A percentile compares a stretch with the other conserved stretches of the same genome.
These are phyloP conservation scores for Chlamydotis undulata DNA, from an alignment of 2,113 vertebrate genomes.

Conservation along the genomic window DNA sequence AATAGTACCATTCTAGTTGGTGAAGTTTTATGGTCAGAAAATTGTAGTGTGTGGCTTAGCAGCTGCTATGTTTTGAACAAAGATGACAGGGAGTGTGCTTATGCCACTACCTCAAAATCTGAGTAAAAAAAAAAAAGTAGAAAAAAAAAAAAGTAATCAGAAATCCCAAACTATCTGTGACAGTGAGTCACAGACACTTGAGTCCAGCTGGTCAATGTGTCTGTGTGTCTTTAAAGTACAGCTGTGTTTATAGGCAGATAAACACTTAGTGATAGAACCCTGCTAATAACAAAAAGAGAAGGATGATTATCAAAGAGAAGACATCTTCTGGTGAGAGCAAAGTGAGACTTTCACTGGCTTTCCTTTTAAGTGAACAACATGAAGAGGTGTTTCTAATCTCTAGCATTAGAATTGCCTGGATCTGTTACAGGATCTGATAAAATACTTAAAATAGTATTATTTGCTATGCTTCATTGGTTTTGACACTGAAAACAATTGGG, in stretches of 20 bases:
- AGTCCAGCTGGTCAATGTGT: neutral
- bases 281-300: neutral
- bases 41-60: neutral
- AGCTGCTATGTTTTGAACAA: neutral
- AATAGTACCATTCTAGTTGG: neutral
- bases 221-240: neutral
- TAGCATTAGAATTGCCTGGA: neutral
- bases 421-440: neutral
- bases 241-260: neutral
- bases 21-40: neutral
- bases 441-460: neutral
- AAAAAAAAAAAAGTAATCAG: neutral
- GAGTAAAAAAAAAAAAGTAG: neutral
- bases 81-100: neutral
- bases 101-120: neutral
- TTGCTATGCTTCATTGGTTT: neutral
- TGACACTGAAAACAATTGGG: neutral
- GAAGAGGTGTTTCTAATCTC: neutral
- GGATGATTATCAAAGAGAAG: neutral
- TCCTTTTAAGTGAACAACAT: neutral
- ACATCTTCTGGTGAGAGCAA: neutral
- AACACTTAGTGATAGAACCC: neutral
- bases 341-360: neutral
- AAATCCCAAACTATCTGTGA: rapidly evolving
- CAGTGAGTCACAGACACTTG: neutral